Evolutionary conservation across 23 tunicate genomes (phyloP), one percentile per base, ranked within the genome.

Genomic region (Trididemnum nubilum): DNA sequence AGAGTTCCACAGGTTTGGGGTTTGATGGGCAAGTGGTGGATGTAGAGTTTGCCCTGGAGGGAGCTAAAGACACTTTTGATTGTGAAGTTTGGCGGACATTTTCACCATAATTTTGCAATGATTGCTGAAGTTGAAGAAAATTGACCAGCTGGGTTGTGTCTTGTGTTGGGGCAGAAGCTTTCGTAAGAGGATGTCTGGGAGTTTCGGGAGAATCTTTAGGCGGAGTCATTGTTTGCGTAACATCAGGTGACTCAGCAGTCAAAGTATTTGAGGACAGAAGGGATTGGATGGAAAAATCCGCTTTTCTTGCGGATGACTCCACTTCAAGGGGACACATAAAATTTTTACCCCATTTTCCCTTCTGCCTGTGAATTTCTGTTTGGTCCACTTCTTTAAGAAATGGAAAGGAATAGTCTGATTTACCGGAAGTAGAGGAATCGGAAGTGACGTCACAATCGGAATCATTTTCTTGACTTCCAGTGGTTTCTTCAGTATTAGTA

Each of bases 251-350:
- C 9, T 44, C 54, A 9, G 54, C 54, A 44, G 9, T 44, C 15
- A 44, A 44, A 44, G 9, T 9, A 21, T 61, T 61, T 3, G 67
- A 26, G 30, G 82, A 32, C 66, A 85, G 34, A 22, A 85, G 39
- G 0, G 82, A 64, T 18, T 76, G 73, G 65, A 85, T 85, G 12
- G 88, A 85, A 76, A 85, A 85, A 1, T 76, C 65, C 52, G 82
- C 77, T 27, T 33, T 39, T 85, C 65, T 85, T 32, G 66, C 30
- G 38, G 74, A 31, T 3, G 2, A 28, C 36, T 26, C 40, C 7
- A 44, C 51, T 33, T 37, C 70, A 21, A 38, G 18, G 44, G 1
- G 51, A 34, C 54, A 18, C 59, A 54, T 40, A 32, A 32, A 36
- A 27, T 22, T 9, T 15, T 51, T 19, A 24, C 21, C 12, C 33